Evolutionary conservation across 2,113 vertebrate genomes (phyloP).

Genomic region (Triplophysa tibetana): DNA sequence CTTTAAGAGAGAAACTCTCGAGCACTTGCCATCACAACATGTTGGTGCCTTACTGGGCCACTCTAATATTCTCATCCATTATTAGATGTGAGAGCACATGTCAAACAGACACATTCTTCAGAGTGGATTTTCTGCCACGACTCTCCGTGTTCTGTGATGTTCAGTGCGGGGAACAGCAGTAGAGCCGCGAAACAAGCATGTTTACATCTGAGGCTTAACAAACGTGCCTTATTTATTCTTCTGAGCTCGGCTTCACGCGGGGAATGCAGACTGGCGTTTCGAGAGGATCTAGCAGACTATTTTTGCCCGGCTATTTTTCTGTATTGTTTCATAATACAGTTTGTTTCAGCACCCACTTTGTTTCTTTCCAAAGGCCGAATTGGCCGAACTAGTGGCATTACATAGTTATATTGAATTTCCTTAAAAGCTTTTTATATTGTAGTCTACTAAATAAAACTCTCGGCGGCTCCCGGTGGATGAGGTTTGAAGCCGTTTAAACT

Average conservation of each 20-base stretch:
- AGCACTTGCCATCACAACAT: conserved; percentile 51
- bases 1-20: conserved; percentile 23
- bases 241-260: not conserved
- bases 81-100: conserved; percentile 42
- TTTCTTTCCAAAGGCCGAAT: not conserved
- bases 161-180: conserved; percentile 14
- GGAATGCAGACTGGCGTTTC: conserved; percentile 22
- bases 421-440: not conserved
- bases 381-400: not conserved
- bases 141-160: conserved; percentile 29
- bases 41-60: conserved; percentile 40
- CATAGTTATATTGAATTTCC: not conserved
- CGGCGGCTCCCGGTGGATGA: conserved; percentile 32
- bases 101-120: conserved; percentile 55
- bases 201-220: conserved; percentile 38
- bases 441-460: conserved; percentile 8
- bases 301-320: not conserved
- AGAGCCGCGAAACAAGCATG: conserved; percentile 22
- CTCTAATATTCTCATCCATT: conserved; percentile 52
- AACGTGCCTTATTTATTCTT: conserved; percentile 12
- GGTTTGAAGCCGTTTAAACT: conserved; percentile 45
- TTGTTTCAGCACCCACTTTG: not conserved
- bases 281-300: conserved; percentile 15
- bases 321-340: conserved; percentile 6
- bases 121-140: conserved; percentile 38